Evolutionary conservation across 2,888 invertebrate species (phyloP).

Genomic region (Meliscaeva auricollis): DNA sequence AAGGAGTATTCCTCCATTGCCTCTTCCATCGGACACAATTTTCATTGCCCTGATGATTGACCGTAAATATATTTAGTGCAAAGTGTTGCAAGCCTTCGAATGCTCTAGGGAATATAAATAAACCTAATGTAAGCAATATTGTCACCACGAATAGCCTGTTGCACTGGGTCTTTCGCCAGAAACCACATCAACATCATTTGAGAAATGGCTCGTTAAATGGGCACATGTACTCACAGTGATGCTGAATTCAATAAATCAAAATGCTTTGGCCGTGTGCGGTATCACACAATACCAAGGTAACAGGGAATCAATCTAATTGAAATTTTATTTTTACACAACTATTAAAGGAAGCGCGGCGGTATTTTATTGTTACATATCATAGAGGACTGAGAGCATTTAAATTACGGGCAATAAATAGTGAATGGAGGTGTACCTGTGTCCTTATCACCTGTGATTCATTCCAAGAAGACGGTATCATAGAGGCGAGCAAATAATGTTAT

Average conservation of each 20-base stretch:
- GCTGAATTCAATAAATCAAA: constrained; percentile 70
- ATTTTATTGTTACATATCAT: background rate
- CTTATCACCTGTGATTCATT: constrained; percentile 73
- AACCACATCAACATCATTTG: constrained; percentile 20
- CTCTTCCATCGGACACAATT: constrained; percentile 4
- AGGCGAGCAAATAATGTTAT: constrained; percentile 47
- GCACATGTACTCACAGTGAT: constrained; percentile 32
- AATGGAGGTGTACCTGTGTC: constrained; percentile 50
- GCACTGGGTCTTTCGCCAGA: constrained; percentile 18
- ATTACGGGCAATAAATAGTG: constrained; percentile 66
- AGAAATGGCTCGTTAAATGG: constrained; percentile 54
- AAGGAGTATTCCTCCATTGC: constrained; percentile 37
- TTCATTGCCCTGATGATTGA: constrained; percentile 46
- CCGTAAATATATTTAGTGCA: constrained; percentile 72
- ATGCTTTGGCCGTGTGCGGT: constrained; percentile 9
- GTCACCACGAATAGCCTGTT: constrained; percentile 38
- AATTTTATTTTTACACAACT: constrained; percentile 68
- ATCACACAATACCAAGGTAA: constrained; percentile 29
- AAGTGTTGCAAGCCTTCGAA: constrained; percentile 65
- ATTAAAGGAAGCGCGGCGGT: constrained; percentile 44
- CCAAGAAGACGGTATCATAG: constrained; percentile 39
- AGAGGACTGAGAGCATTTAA: constrained; percentile 53
- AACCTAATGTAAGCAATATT: constrained; percentile 24
- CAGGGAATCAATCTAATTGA: constrained; percentile 74
- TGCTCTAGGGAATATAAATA: background rate